Conservation (phyloP, 1,140 invertebrate genomes). For the Colletes latitarsis region DNA sequence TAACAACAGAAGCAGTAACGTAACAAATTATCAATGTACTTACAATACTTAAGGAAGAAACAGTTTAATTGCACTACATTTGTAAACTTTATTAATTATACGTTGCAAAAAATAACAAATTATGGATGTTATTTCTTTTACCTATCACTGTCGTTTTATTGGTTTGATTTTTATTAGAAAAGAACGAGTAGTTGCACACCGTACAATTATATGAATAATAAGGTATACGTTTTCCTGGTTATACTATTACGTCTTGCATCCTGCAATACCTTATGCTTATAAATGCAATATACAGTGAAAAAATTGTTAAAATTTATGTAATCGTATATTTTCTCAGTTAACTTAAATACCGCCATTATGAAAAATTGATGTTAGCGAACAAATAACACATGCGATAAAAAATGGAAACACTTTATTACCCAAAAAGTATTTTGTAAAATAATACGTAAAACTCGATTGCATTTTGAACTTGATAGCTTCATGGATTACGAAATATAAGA, state of each 20-base stretch:
- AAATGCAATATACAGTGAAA: conserved; percentile 1
- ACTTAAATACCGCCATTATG: not conserved
- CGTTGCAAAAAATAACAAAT: conserved; percentile 57
- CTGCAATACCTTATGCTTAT: not conserved
- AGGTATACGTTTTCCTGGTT: not conserved
- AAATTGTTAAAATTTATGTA: not conserved
- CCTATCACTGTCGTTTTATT: not conserved
- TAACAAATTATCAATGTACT: conserved; percentile 55
- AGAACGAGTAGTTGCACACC: not conserved
- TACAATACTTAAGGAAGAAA: conserved; percentile 59
- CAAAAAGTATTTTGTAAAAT: not conserved
- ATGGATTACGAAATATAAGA: not conserved
- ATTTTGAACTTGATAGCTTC: not conserved
- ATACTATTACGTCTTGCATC: not conserved
- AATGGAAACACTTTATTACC: not conserved
- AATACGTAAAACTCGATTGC: not conserved
- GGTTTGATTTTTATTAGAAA: not conserved
- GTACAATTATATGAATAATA: not conserved
- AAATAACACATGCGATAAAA: not conserved
- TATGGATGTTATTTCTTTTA: conserved; percentile 9
- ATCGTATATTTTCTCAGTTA: not conserved
- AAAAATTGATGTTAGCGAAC: not conserved
- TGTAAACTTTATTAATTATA: conserved; percentile 71
- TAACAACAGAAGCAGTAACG: conserved; percentile 24
- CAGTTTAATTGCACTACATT: conserved; percentile 66